Evolutionary conservation across 2,113 vertebrate genomes (phyloP), one percentile per base, ranked within the genome.

Genomic region (Copsychus sechellarum): DNA sequence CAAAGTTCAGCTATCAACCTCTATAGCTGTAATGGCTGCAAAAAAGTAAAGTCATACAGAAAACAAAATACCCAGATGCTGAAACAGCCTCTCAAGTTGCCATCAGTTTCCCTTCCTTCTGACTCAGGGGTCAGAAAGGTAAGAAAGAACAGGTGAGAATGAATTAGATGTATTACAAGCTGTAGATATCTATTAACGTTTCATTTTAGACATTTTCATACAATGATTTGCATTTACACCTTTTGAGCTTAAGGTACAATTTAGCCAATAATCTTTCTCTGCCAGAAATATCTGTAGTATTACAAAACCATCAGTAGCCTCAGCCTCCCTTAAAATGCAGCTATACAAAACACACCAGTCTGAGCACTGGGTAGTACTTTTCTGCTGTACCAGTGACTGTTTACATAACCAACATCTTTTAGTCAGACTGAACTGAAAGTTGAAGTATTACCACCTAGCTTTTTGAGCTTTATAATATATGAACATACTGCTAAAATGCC

Each of bases 91-190:
- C 70, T 67, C 61, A 94, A 91, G 34, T 33, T 84, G 84, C 78
- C 53, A 80, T 3, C 45, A 70, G 58, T 95, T 92, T 97, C 81
- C 25, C 79, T 96, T 97, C 94, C 79, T 60, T 80, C 6, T 50
- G 72, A 95, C 73, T 54, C 45, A 61, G 74, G 65, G 83, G 85
- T 96, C 76, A 95, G 94, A 96, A 96, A 97, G 50, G 51, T 77
- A 90, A 86, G 83, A 8, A 89, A 91, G 83, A 89, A 92, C 87
- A 97, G 97, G 83, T 93, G 91, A 95, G 78, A 98, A 91, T 36
- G 2, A 86, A 64, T 58, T 81, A 48, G 56, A 65, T 40, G 40
- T 33, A 42, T 53, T 53, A 71, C 28, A 73, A 69, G 8, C 17
- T 67, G 8, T 24, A 74, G 28, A 16, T 86, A 31, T 36, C 19